Evolutionary conservation across 2,888 invertebrate species (phyloP).

Genomic region (Amphiduros pacificus): DNA sequence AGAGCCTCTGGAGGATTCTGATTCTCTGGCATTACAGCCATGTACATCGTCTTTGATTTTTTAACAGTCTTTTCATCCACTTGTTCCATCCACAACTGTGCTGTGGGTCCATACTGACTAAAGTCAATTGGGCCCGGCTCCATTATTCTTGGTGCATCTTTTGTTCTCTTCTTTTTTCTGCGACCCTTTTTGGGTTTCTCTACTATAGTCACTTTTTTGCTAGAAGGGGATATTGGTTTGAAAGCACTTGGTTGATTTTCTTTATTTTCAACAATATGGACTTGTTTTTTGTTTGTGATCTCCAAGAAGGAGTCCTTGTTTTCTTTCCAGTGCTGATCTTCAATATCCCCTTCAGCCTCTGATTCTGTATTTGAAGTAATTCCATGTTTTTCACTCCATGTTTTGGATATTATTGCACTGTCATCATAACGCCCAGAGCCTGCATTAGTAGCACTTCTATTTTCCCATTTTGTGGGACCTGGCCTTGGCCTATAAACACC

Average conservation of each 20-base stretch:
- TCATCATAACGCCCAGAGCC: conserved; percentile 30
- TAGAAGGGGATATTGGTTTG: conserved; percentile 8
- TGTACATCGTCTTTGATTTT: conserved; percentile 34
- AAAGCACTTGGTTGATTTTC: conserved; percentile 14
- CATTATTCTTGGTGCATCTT: conserved; percentile 17
- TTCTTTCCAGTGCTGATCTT: conserved; percentile 2
- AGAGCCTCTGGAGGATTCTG: conserved; percentile 20
- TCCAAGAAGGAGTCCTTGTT: no score
- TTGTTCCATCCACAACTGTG: conserved; percentile 36
- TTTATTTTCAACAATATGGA: not conserved
- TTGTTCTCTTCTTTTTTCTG: conserved; percentile 9
- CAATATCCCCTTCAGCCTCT: conserved; percentile 30
- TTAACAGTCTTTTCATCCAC: conserved; percentile 32
- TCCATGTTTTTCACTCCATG: conserved; percentile 18
- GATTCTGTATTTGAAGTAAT: conserved; percentile 21
- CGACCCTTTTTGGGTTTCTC: conserved; percentile 3
- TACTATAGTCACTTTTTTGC: conserved; percentile 16
- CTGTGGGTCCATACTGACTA: conserved; percentile 30
- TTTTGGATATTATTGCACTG: conserved; percentile 20
- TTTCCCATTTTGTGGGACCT: not conserved
- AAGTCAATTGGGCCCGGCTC: conserved; percentile 33
- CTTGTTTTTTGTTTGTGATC: not conserved
- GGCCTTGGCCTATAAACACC: conserved; percentile 26
- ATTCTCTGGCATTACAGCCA: conserved; percentile 29
- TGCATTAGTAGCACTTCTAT: no score